Conservation (phyloP, 2,113 vertebrate genomes). For the Eclectus roratus region DNA sequence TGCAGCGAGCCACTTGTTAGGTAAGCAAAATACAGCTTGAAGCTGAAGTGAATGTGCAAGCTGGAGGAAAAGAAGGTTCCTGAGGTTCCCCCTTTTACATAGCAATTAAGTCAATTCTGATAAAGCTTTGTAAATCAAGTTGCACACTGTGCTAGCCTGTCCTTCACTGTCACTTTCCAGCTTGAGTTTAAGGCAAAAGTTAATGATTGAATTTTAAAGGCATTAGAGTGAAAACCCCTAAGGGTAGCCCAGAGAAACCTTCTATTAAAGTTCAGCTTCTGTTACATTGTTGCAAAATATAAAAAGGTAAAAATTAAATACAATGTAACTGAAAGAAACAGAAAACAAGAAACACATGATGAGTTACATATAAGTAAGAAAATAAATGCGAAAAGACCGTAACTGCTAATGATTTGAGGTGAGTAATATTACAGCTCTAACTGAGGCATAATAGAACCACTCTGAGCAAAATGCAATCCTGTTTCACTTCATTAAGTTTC, state of each 20-base stretch:
- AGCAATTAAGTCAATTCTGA: neutral
- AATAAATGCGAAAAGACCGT: neutral
- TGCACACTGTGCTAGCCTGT: neutral
- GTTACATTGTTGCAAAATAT: neutral
- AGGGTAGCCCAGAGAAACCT: neutral
- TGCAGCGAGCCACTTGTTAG: neutral
- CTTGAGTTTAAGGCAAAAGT: neutral
- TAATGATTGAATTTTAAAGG: neutral
- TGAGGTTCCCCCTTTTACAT: neutral
- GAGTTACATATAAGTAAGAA: neutral
- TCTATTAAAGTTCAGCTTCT: neutral
- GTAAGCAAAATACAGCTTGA: neutral
- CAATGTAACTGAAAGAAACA: neutral
- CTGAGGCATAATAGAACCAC: neutral
- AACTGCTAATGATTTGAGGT: neutral
- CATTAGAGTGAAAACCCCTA: neutral
- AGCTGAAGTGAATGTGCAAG: neutral
- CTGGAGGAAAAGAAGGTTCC: neutral
- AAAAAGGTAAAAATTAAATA: neutral
- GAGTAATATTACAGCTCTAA: neutral
- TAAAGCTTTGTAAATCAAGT: neutral
- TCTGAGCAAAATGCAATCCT: neutral
- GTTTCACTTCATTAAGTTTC: conserved; percentile 21
- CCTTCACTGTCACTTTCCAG: neutral
- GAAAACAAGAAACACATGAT: neutral